Percentiles rank a stretch among this genome's conserved stretches.
Evolutionary conservation across 1,140 invertebrate genomes (phyloP).

Genomic region (Sogatella furcifera): DNA sequence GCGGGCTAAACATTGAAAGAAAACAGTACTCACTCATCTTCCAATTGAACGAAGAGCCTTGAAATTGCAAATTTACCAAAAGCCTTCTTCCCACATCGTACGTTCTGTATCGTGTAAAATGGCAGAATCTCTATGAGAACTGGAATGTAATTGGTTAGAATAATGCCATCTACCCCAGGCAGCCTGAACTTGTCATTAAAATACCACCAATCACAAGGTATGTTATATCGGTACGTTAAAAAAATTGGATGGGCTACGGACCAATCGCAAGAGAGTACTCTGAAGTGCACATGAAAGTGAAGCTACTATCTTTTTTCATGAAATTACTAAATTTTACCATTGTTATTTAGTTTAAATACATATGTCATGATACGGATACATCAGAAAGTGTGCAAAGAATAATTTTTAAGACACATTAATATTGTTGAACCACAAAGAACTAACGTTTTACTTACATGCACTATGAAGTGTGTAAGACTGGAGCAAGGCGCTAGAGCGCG

Average conservation of each 20-base stretch:
- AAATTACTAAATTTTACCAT: background rate
- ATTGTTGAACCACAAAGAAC: no score
- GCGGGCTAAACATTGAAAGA: constrained; percentile 13
- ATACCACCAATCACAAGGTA: constrained; percentile 51
- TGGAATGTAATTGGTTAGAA: constrained; percentile 37
- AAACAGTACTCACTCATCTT: constrained; percentile 25
- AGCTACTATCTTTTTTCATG: constrained; percentile 10
- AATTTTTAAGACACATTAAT: no score
- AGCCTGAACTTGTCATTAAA: constrained; percentile 27
- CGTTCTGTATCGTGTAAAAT: constrained; percentile 29
- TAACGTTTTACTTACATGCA: no score
- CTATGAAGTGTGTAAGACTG: no score
- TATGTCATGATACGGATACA: no score
- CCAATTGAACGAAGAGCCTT: constrained; percentile 22
- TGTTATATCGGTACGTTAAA: constrained; percentile 43
- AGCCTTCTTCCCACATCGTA: constrained; percentile 28
- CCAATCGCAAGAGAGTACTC: constrained; percentile 15
- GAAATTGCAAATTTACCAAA: constrained; percentile 29
- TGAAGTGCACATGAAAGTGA: constrained; percentile 12
- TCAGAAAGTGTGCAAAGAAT: no score
- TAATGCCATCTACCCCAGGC: constrained; percentile 31
- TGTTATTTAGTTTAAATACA: no score
- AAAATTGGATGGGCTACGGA: constrained; percentile 20
- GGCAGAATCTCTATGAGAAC: constrained; percentile 26
- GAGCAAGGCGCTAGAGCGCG: no score